Evolutionary conservation across 2,888 invertebrate species (phyloP).

Genomic region (Oxytorus armatus): DNA sequence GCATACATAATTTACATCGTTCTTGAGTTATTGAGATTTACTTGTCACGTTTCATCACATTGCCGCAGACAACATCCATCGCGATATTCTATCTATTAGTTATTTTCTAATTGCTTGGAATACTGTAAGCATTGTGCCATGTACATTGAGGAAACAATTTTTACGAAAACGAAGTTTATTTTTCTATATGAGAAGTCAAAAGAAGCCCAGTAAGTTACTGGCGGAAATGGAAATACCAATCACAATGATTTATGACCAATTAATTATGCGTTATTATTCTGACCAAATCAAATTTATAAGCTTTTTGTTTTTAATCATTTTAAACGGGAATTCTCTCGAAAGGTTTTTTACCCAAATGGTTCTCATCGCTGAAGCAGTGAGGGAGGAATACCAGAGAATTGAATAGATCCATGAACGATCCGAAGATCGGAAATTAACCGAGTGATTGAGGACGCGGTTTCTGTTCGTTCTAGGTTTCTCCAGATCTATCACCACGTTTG

Average conservation of each 20-base stretch:
- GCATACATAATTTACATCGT: too few species aligned
- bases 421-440: slow-evolving; percentile 6
- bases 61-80: too few species aligned
- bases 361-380: not conserved
- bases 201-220: too few species aligned
- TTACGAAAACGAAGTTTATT: too few species aligned
- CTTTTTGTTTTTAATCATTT: not conserved
- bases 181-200: too few species aligned
- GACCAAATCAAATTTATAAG: not conserved
- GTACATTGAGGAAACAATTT: too few species aligned
- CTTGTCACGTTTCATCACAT: not conserved
- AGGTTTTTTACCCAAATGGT: not conserved
- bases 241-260: not conserved
- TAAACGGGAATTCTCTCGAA: not conserved
- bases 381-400: not conserved
- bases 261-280: not conserved
- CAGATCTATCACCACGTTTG: not conserved
- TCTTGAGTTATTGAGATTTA: too few species aligned
- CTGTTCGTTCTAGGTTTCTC: slow-evolving; percentile 15
- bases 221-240: not conserved
- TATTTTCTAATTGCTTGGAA: too few species aligned
- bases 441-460: slow-evolving; percentile 3
- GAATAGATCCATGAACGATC: slow-evolving; percentile 12
- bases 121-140: too few species aligned
- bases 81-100: too few species aligned